A percentile compares a stretch with the other conserved stretches of the same genome.
These are phyloP conservation scores for Equus przewalskii DNA, from an alignment of 2,113 vertebrate genomes.

Conservation along the genomic window DNA sequence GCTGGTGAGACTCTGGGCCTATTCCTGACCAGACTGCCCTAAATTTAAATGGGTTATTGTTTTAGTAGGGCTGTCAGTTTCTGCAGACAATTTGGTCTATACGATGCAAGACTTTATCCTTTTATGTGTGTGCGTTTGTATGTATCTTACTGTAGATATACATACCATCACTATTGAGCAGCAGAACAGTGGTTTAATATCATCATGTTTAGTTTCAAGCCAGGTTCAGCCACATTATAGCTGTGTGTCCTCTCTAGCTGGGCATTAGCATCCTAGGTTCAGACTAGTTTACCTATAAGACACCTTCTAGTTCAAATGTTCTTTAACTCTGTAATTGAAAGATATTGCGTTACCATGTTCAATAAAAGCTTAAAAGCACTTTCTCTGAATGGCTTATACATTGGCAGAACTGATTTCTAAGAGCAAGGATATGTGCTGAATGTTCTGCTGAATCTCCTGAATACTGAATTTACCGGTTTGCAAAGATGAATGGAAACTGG, in stretches of 20 bases:
- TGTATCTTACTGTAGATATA: background rate
- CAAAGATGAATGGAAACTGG: background rate
- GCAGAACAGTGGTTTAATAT: background rate
- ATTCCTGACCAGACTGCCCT: conserved; percentile 3
- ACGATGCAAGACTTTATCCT: conserved; percentile 17
- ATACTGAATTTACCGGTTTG: background rate
- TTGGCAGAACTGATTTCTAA: background rate
- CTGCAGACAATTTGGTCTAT: conserved; percentile 58
- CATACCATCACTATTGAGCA: background rate
- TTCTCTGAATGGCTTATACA: conserved; percentile 1
- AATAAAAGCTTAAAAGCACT: background rate
- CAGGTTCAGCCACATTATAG: background rate
- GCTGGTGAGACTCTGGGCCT: conserved; percentile 16
- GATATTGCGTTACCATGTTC: background rate
- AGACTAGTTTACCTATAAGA: background rate
- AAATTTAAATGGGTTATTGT: conserved; percentile 76
- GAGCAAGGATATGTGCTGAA: background rate
- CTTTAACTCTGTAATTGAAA: background rate
- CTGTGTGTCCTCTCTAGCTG: background rate
- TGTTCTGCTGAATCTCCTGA: conserved; percentile 13
- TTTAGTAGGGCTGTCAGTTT: conserved; percentile 25
- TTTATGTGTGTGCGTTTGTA: background rate
- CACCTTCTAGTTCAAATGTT: background rate
- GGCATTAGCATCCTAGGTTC: background rate
- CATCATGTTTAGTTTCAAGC: background rate